Percentiles rank a stretch among this genome's conserved stretches.
Evolutionary conservation across 92 coral and sea anemone genomes (phyloP).

Genomic region (Ricordea florida): DNA sequence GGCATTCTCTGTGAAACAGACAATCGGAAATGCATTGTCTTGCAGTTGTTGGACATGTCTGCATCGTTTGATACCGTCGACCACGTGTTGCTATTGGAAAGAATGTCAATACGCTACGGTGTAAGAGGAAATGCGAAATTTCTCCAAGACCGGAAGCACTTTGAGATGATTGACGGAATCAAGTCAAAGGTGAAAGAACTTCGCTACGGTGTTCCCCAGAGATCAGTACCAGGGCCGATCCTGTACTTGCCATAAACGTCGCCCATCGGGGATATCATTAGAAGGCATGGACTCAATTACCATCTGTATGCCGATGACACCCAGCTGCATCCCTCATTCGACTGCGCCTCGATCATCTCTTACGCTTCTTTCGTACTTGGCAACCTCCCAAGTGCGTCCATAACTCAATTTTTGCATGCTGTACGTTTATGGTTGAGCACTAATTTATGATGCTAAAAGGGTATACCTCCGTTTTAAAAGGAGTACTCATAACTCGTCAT

Average conservation of each 20-base stretch:
- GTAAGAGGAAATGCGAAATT: slow-evolving; percentile 26
- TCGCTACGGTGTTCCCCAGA: slow-evolving; percentile 18
- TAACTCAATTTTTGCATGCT: no score
- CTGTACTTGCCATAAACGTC: slow-evolving; percentile 32
- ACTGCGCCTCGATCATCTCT: slow-evolving; percentile 24
- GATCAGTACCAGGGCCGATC: slow-evolving; percentile 53
- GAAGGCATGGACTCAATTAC: slow-evolving; percentile 40
- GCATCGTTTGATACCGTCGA: slow-evolving; percentile 27
- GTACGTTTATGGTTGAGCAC: no score
- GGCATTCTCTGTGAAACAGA: slow-evolving; percentile 18
- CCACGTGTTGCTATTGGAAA: slow-evolving; percentile 8
- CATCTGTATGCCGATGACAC: slow-evolving; percentile 54
- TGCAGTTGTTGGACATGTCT: slow-evolving; percentile 23
- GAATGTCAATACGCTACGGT: slow-evolving; percentile 6
- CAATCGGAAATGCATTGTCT: slow-evolving; percentile 7
- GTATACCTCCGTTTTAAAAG: no score
- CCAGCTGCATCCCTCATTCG: slow-evolving; percentile 21
- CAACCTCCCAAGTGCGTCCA: no score
- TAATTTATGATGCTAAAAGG: no score
- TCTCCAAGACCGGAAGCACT: slow-evolving; percentile 27
- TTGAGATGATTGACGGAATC: slow-evolving; percentile 38
- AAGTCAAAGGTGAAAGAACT: slow-evolving; percentile 10
- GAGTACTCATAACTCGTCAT: no score
- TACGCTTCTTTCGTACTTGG: no score
- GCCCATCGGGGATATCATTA: slow-evolving; percentile 48